Percentiles rank a stretch among this genome's conserved stretches.
Conservation (phyloP, 2,113 vertebrate species). For the Casuarius casuarius region DNA sequence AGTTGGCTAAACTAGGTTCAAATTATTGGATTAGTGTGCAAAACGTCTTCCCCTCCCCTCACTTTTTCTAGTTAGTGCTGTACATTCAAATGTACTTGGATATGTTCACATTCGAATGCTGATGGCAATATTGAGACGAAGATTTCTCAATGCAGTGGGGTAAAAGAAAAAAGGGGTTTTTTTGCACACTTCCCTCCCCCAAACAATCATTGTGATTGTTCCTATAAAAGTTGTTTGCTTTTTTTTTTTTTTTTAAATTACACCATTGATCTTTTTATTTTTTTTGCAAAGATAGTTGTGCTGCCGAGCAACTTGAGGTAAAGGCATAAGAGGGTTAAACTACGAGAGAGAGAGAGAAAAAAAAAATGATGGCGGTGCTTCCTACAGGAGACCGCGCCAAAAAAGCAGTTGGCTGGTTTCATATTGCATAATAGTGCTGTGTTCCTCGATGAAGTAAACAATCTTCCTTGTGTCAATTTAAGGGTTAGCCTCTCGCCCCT, state of each 20-base stretch:
- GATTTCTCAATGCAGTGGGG: slow-evolving; percentile 52
- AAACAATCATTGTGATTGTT: slow-evolving; percentile 71
- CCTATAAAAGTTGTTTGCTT: slow-evolving; percentile 31
- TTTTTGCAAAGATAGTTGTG: slow-evolving; percentile 85
- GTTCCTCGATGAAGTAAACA: slow-evolving; percentile 86
- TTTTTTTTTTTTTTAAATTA: slow-evolving; percentile 25
- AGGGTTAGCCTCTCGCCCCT: slow-evolving; percentile 80
- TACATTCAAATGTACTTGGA: slow-evolving; percentile 60
- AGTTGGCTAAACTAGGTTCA: slow-evolving; percentile 54
- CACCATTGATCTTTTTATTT: slow-evolving; percentile 39
- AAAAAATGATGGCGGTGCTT: slow-evolving; percentile 70
- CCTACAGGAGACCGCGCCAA: slow-evolving; percentile 76
- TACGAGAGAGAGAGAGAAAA: slow-evolving; percentile 62
- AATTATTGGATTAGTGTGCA: slow-evolving; percentile 58
- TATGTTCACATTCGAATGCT: slow-evolving; percentile 55
- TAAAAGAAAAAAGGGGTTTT: slow-evolving; percentile 21
- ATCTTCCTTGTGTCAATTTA: slow-evolving; percentile 76
- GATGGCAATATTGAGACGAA: slow-evolving; percentile 39
- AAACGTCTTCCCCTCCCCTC: slow-evolving; percentile 9
- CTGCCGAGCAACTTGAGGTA: slow-evolving; percentile 91
- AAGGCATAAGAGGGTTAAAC: slow-evolving; percentile 84
- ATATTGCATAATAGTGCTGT: slow-evolving; percentile 99
- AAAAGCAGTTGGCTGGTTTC: slow-evolving; percentile 95
- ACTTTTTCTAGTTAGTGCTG: slow-evolving; percentile 32
- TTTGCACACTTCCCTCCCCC: slow-evolving; percentile 67